Evolutionary conservation across 2,888 invertebrate species (phyloP), one percentile per base, ranked within the genome.

Genomic region (Leptinotarsa juncta): DNA sequence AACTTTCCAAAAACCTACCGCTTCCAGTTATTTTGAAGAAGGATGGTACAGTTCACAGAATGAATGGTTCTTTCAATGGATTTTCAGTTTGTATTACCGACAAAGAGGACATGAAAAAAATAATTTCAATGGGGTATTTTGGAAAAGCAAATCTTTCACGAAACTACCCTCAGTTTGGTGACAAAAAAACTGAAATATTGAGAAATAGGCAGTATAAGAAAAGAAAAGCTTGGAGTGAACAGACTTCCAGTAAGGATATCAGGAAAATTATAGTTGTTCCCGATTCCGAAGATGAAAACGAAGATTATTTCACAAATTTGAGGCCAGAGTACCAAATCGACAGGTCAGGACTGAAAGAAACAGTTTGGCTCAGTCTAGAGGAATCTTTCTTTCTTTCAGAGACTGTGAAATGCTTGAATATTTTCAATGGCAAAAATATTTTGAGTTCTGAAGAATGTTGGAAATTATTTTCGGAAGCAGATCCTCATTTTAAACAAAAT

Each of bases 371-470:
- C n/a, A 90, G 91, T 2, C 89, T 93, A 69, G 94, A 95, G 87
- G 96, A 96, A 88, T 92, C 95, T 1, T 94, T 94, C 84, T 95
- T 95, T 80, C 88, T 96, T 26, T 87, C 90, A 55, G 91, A 90
- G 84, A 92, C 90, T 16, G 85, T 95, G 20, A 91, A 93, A 49
- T 93, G 94, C 82, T 88, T 96, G 66, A 89, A 92, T 84, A 89
- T 95, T 70, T 84, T 89, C 26, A 89, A 89, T 71, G 86, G 90
- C 67, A 90, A 90, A 26, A 88, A 88, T 71, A 76, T 89, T 67
- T 83, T 95, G 4, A 88, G 85, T 74, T 88, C 90, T 75, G 85
- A 89, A 60, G 86, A 90, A 74, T 88, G 91, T 57, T 92, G 94
- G 91, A 85, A 89, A 14, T 82, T 90, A 55, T 94, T 94, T 83